phyloP scores from a whole-genome alignment of 2,113 vertebrate species.

The Hippopotamus amphibius region DNA sequence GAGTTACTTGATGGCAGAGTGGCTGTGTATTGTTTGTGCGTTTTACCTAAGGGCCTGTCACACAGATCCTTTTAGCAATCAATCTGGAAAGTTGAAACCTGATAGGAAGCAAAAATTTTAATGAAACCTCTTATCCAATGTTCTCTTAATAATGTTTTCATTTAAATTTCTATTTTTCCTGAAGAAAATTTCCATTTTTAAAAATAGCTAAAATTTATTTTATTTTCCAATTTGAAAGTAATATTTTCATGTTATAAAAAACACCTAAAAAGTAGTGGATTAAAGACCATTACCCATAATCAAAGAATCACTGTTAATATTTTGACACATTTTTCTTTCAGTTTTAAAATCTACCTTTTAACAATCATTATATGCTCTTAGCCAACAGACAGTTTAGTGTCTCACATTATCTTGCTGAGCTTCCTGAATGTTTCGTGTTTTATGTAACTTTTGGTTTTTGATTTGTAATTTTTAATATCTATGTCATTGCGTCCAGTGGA shows the following conservation, averaged over 20 bases:
- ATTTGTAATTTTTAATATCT: background rate
- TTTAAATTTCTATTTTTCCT: conserved; percentile 18
- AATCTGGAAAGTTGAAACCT: background rate
- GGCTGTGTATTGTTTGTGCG: background rate
- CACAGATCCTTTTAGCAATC: background rate
- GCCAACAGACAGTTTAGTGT: background rate
- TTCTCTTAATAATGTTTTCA: background rate
- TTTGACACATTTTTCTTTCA: background rate
- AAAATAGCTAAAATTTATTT: background rate
- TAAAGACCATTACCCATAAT: background rate
- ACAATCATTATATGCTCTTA: background rate
- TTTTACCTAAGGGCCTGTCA: background rate
- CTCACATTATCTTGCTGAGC: background rate
- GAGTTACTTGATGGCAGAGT: background rate
- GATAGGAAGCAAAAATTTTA: background rate
- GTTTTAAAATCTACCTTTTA: background rate
- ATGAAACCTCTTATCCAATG: background rate
- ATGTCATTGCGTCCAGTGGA: background rate
- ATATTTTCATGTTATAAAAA: background rate
- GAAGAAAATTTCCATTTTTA: background rate
- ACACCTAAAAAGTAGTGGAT: background rate
- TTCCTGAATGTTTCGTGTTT: conserved; percentile 3
- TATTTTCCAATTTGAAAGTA: conserved; percentile 4
- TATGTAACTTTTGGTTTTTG: background rate
- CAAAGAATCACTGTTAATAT: background rate